Evolutionary conservation across 2,113 vertebrate species (phyloP), one percentile per base, ranked within the genome.

Genomic region (Pachycephala philippinensis): DNA sequence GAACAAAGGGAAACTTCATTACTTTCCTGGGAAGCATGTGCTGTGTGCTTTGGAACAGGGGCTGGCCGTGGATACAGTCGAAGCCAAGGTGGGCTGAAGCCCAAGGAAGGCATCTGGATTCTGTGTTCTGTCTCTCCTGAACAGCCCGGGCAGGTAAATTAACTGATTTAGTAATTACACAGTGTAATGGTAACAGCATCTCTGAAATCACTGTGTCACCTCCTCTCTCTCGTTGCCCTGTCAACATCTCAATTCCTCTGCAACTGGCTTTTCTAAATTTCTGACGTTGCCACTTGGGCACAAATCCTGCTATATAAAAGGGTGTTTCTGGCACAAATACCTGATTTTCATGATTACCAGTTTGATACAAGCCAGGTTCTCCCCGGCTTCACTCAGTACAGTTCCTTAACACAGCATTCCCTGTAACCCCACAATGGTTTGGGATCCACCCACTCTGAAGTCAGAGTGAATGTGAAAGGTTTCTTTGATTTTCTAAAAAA

Each of bases 41-140:
- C 12, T 21, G 64, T 45, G 54, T 16, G 31, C 59, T 80, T 24
- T 61, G 64, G 75, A 53, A 15, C 19, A 8, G 21, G 9, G 49
- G 30, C 28, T 39, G 49, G 42, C 35, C n/a, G 1, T 1, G 13
- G 66, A 4, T 5, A 14, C 1, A 8, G 50, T 0, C 35, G 68
- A 28, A 70, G 75, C 56, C 70, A 44, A 13, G 76, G 40, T 39
- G 49, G 54, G 72, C 40, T 65, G 59, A 27, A 74, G 76, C 27
- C 57, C 66, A 28, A 47, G 74, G 24, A 79, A 56, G 45, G 59
- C 1, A 3, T 24, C 30, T 72, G 35, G 30, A 17, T 88, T 33
- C 39, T 26, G 17, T 33, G 65, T 15, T 35, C 44, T 35, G 57
- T 10, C 45, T 31, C 70, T 61, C 75, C 87, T 71, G 31, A 75